Evolutionary conservation across 2,113 vertebrate genomes (phyloP).

Genomic region (Lagenorhynchus albirostris): DNA sequence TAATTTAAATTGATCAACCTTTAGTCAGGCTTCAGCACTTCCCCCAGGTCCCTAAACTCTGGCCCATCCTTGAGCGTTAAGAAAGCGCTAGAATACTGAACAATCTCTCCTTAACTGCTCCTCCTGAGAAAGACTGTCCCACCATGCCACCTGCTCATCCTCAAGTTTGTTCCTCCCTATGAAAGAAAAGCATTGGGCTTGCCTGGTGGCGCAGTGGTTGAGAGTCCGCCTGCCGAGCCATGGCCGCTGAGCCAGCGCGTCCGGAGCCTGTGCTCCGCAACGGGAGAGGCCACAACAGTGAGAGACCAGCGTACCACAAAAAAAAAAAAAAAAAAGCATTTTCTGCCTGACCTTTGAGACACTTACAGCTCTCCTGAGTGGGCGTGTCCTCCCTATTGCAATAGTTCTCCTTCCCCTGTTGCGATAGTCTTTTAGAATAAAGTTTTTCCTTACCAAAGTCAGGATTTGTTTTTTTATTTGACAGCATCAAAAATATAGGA

Average conservation of each 20-base stretch:
- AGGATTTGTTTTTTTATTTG: not conserved
- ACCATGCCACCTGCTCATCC: not conserved
- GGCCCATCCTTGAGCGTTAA: not conserved
- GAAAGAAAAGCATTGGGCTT: not conserved
- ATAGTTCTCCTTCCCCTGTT: not conserved
- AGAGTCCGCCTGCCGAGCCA: too few species aligned
- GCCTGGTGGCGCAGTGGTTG: too few species aligned
- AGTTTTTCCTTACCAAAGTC: not conserved
- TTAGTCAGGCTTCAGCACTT: not conserved
- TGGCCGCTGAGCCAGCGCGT: too few species aligned
- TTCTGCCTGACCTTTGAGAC: not conserved
- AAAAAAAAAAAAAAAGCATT: not conserved
- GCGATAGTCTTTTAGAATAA: not conserved
- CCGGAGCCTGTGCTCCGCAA: too few species aligned
- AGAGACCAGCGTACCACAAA: too few species aligned
- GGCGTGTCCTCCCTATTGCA: not conserved
- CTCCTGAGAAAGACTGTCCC: not conserved
- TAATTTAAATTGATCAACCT: not conserved
- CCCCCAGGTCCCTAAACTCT: not conserved
- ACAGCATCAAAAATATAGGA: not conserved
- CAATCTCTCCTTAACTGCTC: fast-evolving
- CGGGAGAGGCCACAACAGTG: too few species aligned
- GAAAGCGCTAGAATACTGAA: not conserved
- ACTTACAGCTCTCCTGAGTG: not conserved
- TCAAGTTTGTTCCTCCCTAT: not conserved